A percentile compares a stretch with the other conserved stretches of the same genome.
These are phyloP conservation scores for Cephalotes varians DNA, from an alignment of 2,888 invertebrate genomes.

Conservation along the genomic window DNA sequence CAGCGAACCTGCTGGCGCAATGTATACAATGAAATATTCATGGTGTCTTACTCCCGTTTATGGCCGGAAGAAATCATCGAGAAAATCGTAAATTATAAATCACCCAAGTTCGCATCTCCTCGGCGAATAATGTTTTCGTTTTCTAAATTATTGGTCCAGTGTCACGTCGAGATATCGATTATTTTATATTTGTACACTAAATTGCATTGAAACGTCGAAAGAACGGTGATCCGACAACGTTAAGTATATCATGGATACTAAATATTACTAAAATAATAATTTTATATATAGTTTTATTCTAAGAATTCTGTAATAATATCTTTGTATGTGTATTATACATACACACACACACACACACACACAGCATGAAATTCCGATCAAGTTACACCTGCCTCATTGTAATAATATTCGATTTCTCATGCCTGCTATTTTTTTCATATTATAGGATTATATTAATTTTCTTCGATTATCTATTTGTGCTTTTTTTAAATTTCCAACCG, in stretches of 20 bases:
- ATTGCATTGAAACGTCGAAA: neutral
- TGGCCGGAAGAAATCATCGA: constrained; percentile 72
- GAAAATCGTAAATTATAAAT: constrained; percentile 74
- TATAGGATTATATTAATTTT: neutral
- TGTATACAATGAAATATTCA: constrained; percentile 80
- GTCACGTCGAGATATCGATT: neutral
- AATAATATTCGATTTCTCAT: constrained; percentile 26
- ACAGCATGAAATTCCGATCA: constrained; percentile 19
- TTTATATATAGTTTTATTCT: too few relatives aligned
- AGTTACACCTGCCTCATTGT: neutral
- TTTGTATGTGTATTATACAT: too few relatives aligned
- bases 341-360: too few relatives aligned
- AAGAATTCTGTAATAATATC: too few relatives aligned
- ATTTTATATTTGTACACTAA: neutral
- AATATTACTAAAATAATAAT: constrained; percentile 1
- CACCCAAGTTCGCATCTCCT: neutral
- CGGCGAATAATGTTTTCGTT: constrained; percentile 30
- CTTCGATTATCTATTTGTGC: neutral
- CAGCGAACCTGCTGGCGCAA: constrained; percentile 72
- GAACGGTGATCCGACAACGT: neutral
- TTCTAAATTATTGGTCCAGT: constrained; percentile 20
- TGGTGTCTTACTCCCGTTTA: constrained; percentile 71
- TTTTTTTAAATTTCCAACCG: neutral
- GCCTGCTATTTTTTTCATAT: neutral
- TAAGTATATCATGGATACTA: neutral